A percentile compares a stretch with the other conserved stretches of the same genome.
phyloP scores from a whole-genome alignment of 1,140 invertebrate genomes.

The Pemphigus obesinymphae region DNA sequence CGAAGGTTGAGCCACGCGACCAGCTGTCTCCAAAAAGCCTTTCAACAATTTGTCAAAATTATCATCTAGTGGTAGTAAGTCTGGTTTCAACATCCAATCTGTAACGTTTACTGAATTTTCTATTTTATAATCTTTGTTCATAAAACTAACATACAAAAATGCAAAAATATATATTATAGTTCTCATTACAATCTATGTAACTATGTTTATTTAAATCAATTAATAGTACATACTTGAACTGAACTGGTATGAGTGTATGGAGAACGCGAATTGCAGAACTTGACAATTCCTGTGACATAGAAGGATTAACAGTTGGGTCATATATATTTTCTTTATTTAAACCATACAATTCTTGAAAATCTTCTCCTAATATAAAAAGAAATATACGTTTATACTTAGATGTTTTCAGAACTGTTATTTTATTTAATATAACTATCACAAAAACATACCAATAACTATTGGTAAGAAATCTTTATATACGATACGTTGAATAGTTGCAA shows the following conservation, averaged over 20 bases:
- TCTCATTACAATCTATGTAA: too few relatives aligned
- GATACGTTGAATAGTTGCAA: constrained; percentile 58
- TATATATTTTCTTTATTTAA: constrained; percentile 5
- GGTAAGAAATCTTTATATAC: constrained; percentile 66
- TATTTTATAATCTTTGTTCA: not conserved
- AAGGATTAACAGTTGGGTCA: not conserved
- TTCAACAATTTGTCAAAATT: constrained; percentile 13
- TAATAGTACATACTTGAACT: not conserved
- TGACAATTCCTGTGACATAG: not conserved
- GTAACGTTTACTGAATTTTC: not conserved
- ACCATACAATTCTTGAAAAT: not conserved
- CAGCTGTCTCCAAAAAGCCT: constrained; percentile 2
- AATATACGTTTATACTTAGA: not conserved
- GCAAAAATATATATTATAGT: too few relatives aligned
- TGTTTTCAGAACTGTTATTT: fast-evolving
- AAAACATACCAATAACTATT: constrained; percentile 57
- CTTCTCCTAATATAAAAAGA: not conserved
- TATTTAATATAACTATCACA: constrained; percentile 62
- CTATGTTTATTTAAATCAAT: too few relatives aligned
- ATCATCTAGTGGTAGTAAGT: not conserved
- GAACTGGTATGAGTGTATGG: not conserved
- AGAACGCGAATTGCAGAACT: not conserved
- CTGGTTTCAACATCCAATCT: not conserved
- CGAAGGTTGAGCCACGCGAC: not conserved
- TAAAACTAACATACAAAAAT: not conserved